Evolutionary conservation across 2,113 vertebrate genomes (phyloP).

Genomic region (Phalacrocorax brasilianus): DNA sequence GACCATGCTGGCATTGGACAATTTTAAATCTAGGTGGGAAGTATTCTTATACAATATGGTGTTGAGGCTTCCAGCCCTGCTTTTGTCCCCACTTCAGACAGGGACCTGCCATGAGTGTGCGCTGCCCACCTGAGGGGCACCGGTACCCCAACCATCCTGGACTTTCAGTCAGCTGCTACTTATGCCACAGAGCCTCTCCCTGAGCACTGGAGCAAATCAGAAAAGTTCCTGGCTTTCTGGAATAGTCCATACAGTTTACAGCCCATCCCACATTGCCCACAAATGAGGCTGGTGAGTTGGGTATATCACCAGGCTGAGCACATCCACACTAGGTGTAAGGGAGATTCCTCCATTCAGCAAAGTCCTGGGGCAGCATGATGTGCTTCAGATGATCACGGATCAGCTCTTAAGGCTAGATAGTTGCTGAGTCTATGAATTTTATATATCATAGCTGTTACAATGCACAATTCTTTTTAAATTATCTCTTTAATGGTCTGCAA

Average conservation of each 20-base stretch:
- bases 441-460: background rate
- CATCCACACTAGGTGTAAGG: background rate
- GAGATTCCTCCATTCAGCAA: background rate
- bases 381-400: background rate
- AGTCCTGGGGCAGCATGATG: background rate
- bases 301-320: background rate
- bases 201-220: background rate
- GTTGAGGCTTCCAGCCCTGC: background rate
- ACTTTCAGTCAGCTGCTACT: background rate
- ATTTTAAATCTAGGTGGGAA: background rate
- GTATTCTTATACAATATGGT: background rate
- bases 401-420: background rate
- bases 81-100: background rate
- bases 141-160: background rate
- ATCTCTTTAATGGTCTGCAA: background rate
- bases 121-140: background rate
- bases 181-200: background rate
- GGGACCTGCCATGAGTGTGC: rapidly evolving
- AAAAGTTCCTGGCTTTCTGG: background rate
- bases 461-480: background rate
- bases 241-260: background rate
- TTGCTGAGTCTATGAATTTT: background rate
- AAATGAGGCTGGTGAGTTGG: background rate
- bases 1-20: background rate
- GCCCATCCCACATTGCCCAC: background rate